Percentiles rank a stretch among this genome's conserved stretches.
These are phyloP conservation scores for Xenentodon cancila DNA, from an alignment of 2,797 vertebrate species.

Conservation along the genomic window DNA sequence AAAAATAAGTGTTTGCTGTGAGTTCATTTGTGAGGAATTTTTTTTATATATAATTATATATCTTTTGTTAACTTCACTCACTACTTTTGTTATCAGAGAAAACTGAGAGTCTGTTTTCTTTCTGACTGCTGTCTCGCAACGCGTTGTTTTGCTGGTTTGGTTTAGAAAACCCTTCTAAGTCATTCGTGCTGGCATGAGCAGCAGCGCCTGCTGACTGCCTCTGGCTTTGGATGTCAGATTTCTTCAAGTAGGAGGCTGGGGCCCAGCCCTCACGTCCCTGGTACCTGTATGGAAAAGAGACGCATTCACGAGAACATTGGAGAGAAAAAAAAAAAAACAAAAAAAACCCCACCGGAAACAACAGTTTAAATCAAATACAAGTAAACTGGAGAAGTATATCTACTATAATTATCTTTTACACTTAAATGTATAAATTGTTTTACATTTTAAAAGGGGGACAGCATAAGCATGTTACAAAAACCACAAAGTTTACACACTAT, in stretches of 20 bases:
- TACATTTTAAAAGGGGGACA: background rate
- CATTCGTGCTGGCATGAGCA: slow-evolving; percentile 85
- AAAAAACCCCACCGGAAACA: background rate
- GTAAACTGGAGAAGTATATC: too few species aligned
- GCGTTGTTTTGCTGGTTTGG: slow-evolving; percentile 80
- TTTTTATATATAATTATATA: background rate
- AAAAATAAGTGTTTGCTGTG: slow-evolving; percentile 7
- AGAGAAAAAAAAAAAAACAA: too few species aligned
- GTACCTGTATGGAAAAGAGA: slow-evolving; percentile 78
- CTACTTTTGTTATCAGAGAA: slow-evolving; percentile 78
- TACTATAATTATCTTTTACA: background rate
- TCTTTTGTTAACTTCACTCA: slow-evolving; percentile 22
- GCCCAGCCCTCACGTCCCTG: slow-evolving; percentile 98
- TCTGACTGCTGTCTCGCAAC: slow-evolving; percentile 76
- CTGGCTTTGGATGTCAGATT: slow-evolving; percentile 84
- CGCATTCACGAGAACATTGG: background rate
- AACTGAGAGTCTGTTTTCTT: slow-evolving; percentile 80
- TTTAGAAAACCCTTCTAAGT: slow-evolving; percentile 88
- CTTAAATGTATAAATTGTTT: background rate
- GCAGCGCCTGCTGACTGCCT: slow-evolving; percentile 86
- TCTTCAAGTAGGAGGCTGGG: slow-evolving; percentile 96
- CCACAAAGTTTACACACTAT: background rate
- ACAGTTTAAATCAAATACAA: background rate
- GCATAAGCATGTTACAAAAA: background rate
- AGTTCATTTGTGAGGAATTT: too few species aligned